phyloP scores from a whole-genome alignment of 2,888 invertebrate species.

The Acronicta alni region DNA sequence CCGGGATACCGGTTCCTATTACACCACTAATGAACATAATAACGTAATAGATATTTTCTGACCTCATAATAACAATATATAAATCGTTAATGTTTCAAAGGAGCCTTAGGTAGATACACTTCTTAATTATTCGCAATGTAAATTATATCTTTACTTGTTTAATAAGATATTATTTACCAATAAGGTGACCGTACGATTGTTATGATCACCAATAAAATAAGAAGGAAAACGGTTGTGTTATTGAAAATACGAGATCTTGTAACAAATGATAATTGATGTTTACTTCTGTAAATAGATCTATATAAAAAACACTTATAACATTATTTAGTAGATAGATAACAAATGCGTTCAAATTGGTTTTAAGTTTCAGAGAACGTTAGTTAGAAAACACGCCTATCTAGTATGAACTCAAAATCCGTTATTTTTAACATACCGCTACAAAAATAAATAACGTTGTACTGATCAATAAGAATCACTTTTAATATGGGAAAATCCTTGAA shows the following conservation, averaged over 20 bases:
- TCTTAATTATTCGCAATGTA: conserved; percentile 52
- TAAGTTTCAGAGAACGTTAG: no score
- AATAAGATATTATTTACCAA: conserved; percentile 39
- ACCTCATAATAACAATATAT: conserved; percentile 73
- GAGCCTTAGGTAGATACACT: conserved; percentile 40
- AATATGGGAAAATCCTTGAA: no score
- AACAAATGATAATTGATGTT: conserved; percentile 37
- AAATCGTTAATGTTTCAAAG: conserved; percentile 69
- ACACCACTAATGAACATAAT: conserved; percentile 84
- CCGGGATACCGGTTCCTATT: conserved; percentile 73
- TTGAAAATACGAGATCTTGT: conserved; percentile 35
- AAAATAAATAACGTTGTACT: no score
- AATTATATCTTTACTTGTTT: conserved; percentile 23
- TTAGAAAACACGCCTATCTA: no score
- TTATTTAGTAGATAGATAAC: no score
- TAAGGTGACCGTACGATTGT: conserved; percentile 26
- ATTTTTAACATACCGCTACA: no score
- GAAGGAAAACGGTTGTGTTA: conserved; percentile 39
- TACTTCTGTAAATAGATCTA: no score
- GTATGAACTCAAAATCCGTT: no score
- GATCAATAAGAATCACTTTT: no score
- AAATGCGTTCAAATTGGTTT: no score
- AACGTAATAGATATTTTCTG: conserved; percentile 87
- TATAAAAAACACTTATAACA: no score
- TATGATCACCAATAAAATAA: conserved; percentile 35